These are phyloP conservation scores for Heliconius hewitsoni DNA, from an alignment of 1,140 invertebrate genomes.

Conservation along the genomic window DNA sequence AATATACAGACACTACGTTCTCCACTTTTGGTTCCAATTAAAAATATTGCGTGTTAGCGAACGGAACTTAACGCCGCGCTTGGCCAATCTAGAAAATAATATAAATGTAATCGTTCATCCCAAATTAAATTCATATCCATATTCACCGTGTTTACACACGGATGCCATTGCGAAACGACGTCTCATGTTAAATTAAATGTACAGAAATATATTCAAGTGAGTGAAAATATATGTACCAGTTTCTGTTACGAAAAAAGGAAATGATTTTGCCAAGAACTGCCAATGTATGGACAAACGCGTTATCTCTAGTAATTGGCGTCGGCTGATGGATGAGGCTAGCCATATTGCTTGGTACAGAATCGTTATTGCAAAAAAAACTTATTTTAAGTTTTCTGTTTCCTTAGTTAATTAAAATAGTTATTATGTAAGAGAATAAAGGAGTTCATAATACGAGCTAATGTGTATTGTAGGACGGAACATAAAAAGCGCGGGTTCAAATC, in stretches of 20 bases:
- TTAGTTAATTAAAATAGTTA: neutral
- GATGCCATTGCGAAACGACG: no score
- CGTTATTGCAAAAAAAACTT: neutral
- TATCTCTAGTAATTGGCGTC: conserved; percentile 69
- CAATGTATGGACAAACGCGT: conserved; percentile 50
- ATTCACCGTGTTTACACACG: no score
- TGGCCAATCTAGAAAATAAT: no score
- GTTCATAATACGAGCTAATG: no score
- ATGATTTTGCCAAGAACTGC: conserved; percentile 26
- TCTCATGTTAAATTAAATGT: neutral
- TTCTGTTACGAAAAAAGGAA: conserved; percentile 13
- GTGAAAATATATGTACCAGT: conserved; percentile 7
- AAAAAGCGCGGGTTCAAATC: no score
- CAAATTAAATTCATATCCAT: no score
- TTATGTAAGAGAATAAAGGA: neutral
- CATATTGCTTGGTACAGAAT: conserved; percentile 37
- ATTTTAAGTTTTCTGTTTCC: neutral
- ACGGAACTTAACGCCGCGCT: no score
- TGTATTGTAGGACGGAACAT: no score
- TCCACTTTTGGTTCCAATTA: no score
- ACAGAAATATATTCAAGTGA: conserved; percentile 3
- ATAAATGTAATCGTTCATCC: no score
- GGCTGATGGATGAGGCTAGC: conserved; percentile 65
- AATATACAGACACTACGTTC: no score
- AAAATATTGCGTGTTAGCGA: no score